Evolutionary conservation across 2,113 vertebrate genomes (phyloP).

Genomic region (Romanogobio albipinnatus): DNA sequence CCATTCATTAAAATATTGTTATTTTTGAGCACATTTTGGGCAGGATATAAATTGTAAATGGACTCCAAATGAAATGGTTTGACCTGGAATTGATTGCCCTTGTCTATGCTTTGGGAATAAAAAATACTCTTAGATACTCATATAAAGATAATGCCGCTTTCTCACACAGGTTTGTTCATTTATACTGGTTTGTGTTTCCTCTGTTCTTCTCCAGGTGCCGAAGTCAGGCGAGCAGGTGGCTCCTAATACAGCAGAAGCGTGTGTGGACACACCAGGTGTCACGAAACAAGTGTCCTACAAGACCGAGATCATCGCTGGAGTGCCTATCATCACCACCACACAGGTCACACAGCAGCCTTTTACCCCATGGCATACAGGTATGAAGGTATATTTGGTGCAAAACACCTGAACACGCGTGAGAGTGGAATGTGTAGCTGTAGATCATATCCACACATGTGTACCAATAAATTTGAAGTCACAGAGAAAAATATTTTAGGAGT

Average conservation of each 20-base stretch:
- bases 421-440: no score
- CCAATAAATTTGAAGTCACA: no score
- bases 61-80: not conserved
- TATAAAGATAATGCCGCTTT: not conserved
- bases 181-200: not conserved
- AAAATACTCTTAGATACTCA: not conserved
- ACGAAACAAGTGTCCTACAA: slow-evolving; percentile 92
- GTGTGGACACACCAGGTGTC: slow-evolving; percentile 76
- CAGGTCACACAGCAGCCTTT: slow-evolving; percentile 77
- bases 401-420: no score
- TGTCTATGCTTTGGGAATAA: not conserved
- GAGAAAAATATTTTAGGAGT: no score
- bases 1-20: not conserved
- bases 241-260: slow-evolving; percentile 75
- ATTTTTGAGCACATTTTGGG: not conserved
- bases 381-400: no score
- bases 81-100: not conserved
- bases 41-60: not conserved
- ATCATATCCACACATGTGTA: no score
- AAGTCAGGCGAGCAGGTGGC: slow-evolving; percentile 80
- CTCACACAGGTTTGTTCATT: no score
- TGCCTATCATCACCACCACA: slow-evolving; percentile 92
- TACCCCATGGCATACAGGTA: not conserved
- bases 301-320: slow-evolving; percentile 95
- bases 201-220: slow-evolving; percentile 82